phyloP scores from a whole-genome alignment of 2,888 invertebrate genomes.

The Heteromyza rotundicornis region DNA sequence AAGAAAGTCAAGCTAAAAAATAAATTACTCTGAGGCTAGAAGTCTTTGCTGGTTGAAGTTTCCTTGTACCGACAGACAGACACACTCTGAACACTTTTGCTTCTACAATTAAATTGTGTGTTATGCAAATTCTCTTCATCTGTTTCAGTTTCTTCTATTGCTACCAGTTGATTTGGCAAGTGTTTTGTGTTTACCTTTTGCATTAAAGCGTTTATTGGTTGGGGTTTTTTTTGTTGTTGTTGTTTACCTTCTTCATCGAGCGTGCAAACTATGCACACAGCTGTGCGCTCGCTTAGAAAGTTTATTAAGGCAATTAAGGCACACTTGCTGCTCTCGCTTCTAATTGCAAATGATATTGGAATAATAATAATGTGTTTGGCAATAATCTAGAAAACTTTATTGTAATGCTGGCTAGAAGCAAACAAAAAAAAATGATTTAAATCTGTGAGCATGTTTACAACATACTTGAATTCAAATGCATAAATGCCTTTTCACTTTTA shows the following conservation, averaged over 20 bases:
- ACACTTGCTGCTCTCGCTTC: neutral
- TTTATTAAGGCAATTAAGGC: neutral
- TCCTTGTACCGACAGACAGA: neutral
- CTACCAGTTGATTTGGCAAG: neutral
- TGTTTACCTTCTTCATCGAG: too few relatives aligned
- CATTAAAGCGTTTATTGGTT: too few relatives aligned
- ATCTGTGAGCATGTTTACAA: too few relatives aligned
- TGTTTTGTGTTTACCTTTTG: too few relatives aligned
- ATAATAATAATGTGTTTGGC: too few relatives aligned
- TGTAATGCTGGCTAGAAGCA: too few relatives aligned
- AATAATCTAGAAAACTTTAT: too few relatives aligned
- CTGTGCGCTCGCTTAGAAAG: neutral
- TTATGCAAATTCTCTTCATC: conserved; percentile 1
- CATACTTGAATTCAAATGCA: too few relatives aligned
- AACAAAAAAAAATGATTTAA: too few relatives aligned
- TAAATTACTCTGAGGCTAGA: neutral
- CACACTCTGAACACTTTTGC: neutral
- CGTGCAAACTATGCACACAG: too few relatives aligned
- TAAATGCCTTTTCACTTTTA: too few relatives aligned
- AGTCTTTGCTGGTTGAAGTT: neutral
- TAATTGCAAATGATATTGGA: too few relatives aligned
- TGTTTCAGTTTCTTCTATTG: neutral
- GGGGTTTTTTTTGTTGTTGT: neutral
- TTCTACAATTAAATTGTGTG: neutral
- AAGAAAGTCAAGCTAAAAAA: neutral